Evolutionary conservation across 2,797 vertebrate genomes (phyloP), one percentile per base, ranked within the genome.

Genomic region (Schizopygopsis pylzovi): DNA sequence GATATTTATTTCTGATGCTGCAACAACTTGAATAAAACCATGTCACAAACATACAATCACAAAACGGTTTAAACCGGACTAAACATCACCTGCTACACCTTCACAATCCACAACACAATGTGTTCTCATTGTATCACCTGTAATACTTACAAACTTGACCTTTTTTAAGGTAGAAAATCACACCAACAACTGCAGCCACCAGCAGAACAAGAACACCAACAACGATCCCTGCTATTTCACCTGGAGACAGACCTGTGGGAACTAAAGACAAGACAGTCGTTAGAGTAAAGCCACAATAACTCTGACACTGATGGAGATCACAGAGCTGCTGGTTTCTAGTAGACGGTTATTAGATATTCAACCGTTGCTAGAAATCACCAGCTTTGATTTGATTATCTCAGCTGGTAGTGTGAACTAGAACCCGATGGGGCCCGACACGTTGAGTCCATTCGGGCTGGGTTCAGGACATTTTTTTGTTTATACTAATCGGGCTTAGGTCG

Each of bases 141-240:
- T 59, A 11, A 59, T 59, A 59, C 56, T 59, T 59, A 59, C 56
- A n/a, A 22, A 59, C 9, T 59, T n/a, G 11, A 12, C n/a, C 0
- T 0, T 59, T 25, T 61, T 61, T 13, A 4, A 0, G 12, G n/a
- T 25, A 61, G 59, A 0, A 25, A 25, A 61, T 61, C 52, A 18
- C 52, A 2, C n/a, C 56, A 61, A 41, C 39, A 41, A 1, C 18
- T 39, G 18, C 67, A 68, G 1, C 33, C 67, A 22, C 8, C 18
- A 2, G 16, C 67, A 4, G 7, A 39, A 68, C 0, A 22, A 39
- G 37, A 68, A 0, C 18, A 11, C 4, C 0, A 39, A 37, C 65
- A 9, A 67, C 28, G 28, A 28, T 67, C 63, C 33, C 63, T 18
- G 15, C 28, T 18, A 4, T 16, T 0, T 0, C 63, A 18, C 28